Evolutionary conservation across 1,140 invertebrate species (phyloP), one percentile per base, ranked within the genome.

Genomic region (Camponotus pennsylvanicus): DNA sequence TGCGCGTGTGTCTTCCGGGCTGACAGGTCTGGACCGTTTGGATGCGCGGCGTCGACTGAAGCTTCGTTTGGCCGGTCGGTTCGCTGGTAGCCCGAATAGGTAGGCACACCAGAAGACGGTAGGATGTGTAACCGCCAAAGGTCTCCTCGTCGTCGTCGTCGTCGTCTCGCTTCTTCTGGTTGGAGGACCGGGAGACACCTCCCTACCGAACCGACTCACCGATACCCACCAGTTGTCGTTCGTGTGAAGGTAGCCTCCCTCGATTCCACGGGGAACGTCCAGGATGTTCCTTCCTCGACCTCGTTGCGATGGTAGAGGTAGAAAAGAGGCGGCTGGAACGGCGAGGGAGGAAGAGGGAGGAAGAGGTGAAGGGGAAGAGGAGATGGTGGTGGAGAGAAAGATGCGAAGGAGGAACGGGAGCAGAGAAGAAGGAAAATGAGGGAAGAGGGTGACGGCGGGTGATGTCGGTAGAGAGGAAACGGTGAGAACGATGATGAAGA

Each of bases 41-140:
- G 94, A 90, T 93, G 95, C 94, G 93, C 94, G 94, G 94, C 94
- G 94, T 95, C 93, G 95, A 95, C 95, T 95, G 94, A 95, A 95
- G 93, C 94, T 94, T 92, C 92, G 94, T 93, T 93, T 94, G 92
- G 88, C 88, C 89, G 93, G 90, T 93, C 91, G 92, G 92, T 92
- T 93, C 80, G 89, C 87, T 92, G 91, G 92, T 91, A 92, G 92
- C 90, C 91, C 91, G 92, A 93, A 93, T 93, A 93, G 92, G 92
- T 93, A 92, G 92, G 92, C 91, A 92, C 89, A 87, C 92, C 92
- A 90, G 92, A 92, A 91, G 92, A 93, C 92, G 91, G 92, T 92
- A 92, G 92, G 91, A 86, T 90, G 91, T 92, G 91, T 91, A 90
- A 92, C 89, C 88, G 91, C 91, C 90, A 90, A 90, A 90, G 89